Evolutionary conservation across 2,113 vertebrate species (phyloP).

Genomic region (Hippocampus barbouri): DNA sequence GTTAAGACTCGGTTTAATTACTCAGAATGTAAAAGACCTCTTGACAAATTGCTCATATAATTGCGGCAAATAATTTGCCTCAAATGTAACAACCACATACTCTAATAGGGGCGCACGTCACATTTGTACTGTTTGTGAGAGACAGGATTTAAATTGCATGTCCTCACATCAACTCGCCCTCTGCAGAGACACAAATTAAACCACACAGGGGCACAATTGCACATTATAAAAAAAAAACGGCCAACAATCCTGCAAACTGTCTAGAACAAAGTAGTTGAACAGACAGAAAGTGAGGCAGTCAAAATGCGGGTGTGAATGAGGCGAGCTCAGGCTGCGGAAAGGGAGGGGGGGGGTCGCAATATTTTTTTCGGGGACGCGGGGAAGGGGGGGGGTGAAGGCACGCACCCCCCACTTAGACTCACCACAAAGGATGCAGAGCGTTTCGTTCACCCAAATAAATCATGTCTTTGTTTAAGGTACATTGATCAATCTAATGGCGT

Average conservation of each 20-base stretch:
- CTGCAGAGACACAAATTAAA: constrained; percentile 77
- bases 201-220: constrained; percentile 54
- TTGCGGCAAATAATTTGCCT: background rate
- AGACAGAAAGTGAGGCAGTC: constrained; percentile 64
- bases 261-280: constrained; percentile 44
- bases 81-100: background rate
- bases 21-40: background rate
- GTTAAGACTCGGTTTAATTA: background rate
- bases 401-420: constrained; percentile 72
- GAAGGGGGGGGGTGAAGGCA: constrained; percentile 73
- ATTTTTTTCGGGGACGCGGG: constrained; percentile 60
- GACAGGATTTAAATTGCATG: constrained; percentile 70
- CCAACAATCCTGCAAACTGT: constrained; percentile 55
- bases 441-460: constrained; percentile 90
- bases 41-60: background rate
- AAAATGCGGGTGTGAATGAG: constrained; percentile 64
- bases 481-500: constrained; percentile 99
- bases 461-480: constrained; percentile 98
- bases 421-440: constrained; percentile 76
- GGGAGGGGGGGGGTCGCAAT: constrained; percentile 74
- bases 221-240: constrained; percentile 9
- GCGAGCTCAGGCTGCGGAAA: constrained; percentile 45
- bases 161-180: constrained; percentile 75
- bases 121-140: constrained; percentile 31
- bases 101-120: background rate